Evolutionary conservation across 2,113 vertebrate genomes (phyloP), one percentile per base, ranked within the genome.

Genomic region (Acrocephalus arundinaceus): DNA sequence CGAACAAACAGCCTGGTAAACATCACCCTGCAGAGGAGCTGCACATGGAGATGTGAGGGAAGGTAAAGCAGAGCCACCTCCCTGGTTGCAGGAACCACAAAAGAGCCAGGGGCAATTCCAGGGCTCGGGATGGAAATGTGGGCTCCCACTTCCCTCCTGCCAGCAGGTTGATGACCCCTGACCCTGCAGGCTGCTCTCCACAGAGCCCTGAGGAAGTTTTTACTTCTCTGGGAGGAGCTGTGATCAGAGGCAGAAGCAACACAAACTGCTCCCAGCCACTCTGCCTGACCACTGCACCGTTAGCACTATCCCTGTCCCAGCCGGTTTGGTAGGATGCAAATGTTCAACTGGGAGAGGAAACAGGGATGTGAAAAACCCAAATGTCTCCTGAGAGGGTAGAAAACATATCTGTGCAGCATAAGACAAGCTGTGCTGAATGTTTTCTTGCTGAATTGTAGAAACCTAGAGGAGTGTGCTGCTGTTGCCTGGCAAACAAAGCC

Each of bases 391-490:
- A 49, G 31, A 62, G 16, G 18, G 13, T 1, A 71, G 6, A 66
- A 85, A 78, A 57, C 0, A 0, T 1, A 1, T 9, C 13, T 2
- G 0, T 20, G 54, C 19, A 15, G 16, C 2, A 22, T 1, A 10
- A 86, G 24, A 45, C 37, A 46, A 48, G 16, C 5, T 10, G 24
- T 45, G 45, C 45, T 68, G 8, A 48, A 31, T 1, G 28, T 24
- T 28, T 45, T 22, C 33, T 18, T 55, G 39, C 35, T 75, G 75
- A 39, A 43, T 8, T 52, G 37, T 10, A 77, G 57, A 39, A 45
- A 15, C 22, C 27, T 7, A 4, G 12, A 45, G 39, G 15, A 72
- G 6, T 0, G 0, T 0, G 3, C 22, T 41, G 35, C 2, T 30
- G 48, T 16, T 30, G 16, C 33, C 51, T 14, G 20, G 21, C 24